These are phyloP conservation scores for Hypercompe scribonia DNA, from an alignment of 2,888 invertebrate species.

Conservation along the genomic window DNA sequence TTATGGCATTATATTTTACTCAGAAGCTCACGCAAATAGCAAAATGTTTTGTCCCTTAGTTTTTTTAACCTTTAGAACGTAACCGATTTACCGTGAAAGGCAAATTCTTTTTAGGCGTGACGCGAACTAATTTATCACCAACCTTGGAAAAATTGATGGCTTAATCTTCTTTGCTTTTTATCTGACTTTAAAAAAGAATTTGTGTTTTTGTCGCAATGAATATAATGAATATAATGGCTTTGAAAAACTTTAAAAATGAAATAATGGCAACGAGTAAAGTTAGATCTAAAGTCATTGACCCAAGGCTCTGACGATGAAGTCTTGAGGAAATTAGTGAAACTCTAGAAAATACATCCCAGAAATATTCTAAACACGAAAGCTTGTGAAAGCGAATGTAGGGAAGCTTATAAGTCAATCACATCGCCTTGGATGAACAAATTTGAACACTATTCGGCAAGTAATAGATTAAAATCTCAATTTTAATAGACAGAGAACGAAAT, in stretches of 20 bases:
- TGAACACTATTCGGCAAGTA: no score
- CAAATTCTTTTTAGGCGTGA: slow-evolving; percentile 23
- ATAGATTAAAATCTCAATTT: no score
- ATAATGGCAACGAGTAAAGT: neutral
- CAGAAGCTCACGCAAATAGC: neutral
- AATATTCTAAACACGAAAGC: no score
- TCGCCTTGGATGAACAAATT: no score
- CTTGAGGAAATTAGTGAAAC: neutral
- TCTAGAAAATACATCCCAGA: neutral
- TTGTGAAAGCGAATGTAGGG: no score
- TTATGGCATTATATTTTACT: neutral
- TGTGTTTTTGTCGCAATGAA: neutral
- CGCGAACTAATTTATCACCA: slow-evolving; percentile 13
- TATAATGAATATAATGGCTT: no score
- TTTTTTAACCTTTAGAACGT: slow-evolving; percentile 23
- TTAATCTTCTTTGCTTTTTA: slow-evolving; percentile 9
- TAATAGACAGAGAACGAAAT: neutral
- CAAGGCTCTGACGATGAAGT: neutral
- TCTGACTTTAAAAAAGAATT: neutral
- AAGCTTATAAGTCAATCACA: no score
- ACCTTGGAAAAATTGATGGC: slow-evolving; percentile 6
- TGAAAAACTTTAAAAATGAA: neutral
- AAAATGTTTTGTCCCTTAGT: neutral
- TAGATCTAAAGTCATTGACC: neutral
- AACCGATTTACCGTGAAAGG: slow-evolving; percentile 40